phyloP scores from a whole-genome alignment of 2,888 invertebrate species.

The Caenorhabditis zanzibari region DNA sequence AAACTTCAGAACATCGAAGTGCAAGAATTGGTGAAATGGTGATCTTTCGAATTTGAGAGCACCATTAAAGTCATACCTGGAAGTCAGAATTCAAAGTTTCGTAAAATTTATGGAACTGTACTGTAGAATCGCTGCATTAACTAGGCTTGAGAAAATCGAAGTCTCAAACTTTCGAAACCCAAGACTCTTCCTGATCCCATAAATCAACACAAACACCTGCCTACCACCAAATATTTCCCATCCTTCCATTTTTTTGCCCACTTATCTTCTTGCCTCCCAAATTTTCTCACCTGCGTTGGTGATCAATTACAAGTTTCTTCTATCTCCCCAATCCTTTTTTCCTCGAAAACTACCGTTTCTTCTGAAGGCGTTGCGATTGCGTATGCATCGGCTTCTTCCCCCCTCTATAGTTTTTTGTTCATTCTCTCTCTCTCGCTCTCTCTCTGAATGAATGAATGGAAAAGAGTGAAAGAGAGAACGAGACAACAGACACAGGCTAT shows the following conservation, averaged over 20 bases:
- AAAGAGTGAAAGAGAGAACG: constrained; percentile 37
- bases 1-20: too few species aligned
- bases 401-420: constrained; percentile 28
- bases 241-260: neutral
- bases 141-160: too few species aligned
- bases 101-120: too few species aligned
- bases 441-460: constrained; percentile 5
- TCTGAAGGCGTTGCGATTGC: constrained; percentile 49
- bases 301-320: constrained; percentile 56
- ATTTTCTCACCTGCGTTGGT: constrained; percentile 39
- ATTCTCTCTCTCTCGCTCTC: constrained; percentile 14
- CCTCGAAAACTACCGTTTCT: constrained; percentile 40
- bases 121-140: too few species aligned
- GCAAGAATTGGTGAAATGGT: too few species aligned
- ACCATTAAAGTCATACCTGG: too few species aligned
- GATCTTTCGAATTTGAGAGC: too few species aligned
- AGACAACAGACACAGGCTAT: constrained; percentile 53
- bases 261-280: constrained; percentile 6
- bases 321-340: constrained; percentile 7
- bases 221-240: constrained; percentile 10
- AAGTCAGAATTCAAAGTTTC: too few species aligned
- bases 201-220: constrained; percentile 13
- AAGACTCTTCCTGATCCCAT: neutral
- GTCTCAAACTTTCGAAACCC: neutral
- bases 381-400: constrained; percentile 48